phyloP scores from a whole-genome alignment of 2,113 vertebrate genomes.

The Leiothrix lutea region DNA sequence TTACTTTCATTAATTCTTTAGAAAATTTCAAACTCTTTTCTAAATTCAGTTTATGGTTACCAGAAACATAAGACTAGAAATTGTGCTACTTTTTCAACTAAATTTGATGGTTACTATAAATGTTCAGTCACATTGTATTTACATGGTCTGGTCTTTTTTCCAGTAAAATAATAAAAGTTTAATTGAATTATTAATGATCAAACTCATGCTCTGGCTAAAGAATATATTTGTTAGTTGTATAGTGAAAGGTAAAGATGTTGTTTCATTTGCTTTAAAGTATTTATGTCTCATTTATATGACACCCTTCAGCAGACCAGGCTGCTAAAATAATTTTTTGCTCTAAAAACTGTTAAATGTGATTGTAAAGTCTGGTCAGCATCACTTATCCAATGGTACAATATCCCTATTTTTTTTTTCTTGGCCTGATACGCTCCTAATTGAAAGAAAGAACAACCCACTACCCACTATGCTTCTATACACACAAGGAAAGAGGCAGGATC shows the following conservation, averaged over 20 bases:
- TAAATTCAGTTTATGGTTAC: neutral
- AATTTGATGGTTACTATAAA: neutral
- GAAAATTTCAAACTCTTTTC: neutral
- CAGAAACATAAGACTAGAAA: neutral
- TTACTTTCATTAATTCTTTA: neutral
- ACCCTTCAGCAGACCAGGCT: neutral
- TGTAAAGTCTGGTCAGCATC: neutral
- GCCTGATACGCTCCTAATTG: neutral
- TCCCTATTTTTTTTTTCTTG: neutral
- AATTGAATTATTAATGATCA: neutral
- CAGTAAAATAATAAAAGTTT: neutral
- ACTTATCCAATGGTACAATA: neutral
- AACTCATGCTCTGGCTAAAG: neutral
- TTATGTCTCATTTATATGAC: neutral
- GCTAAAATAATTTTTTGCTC: neutral
- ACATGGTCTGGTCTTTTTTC: neutral
- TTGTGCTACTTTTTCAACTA: neutral
- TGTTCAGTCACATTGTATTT: neutral
- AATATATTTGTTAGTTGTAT: neutral
- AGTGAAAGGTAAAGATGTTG: neutral
- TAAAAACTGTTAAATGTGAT: neutral
- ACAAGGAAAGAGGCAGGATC: neutral
- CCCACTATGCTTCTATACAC: neutral
- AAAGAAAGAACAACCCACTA: neutral
- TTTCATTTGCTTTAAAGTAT: neutral